Percentiles rank a stretch among this genome's conserved stretches.
These are phyloP conservation scores for Epinotia demarniana DNA, from an alignment of 2,888 invertebrate species.

Conservation along the genomic window DNA sequence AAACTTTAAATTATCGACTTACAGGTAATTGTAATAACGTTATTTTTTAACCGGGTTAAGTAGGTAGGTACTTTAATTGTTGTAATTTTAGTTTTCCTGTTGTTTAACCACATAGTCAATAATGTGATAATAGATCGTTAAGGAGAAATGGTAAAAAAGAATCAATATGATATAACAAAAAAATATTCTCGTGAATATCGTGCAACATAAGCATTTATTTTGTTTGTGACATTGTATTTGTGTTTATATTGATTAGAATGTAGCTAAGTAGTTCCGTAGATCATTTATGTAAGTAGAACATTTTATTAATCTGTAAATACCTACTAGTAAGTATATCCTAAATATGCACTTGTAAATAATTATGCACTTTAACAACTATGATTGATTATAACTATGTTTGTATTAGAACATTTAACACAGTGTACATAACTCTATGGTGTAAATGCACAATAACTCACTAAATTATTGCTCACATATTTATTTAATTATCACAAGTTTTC, in stretches of 20 bases:
- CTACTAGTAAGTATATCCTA: constrained; percentile 1
- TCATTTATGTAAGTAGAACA: not conserved
- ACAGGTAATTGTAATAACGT: not conserved
- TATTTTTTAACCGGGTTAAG: not conserved
- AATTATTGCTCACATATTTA: constrained; percentile 1
- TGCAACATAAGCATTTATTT: not conserved
- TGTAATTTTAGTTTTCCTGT: not conserved
- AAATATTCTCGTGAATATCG: constrained; percentile 11
- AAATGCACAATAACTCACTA: not conserved
- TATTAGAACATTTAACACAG: not conserved
- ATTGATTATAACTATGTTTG: too few species aligned
- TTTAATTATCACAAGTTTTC: constrained; percentile 8
- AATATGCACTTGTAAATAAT: constrained; percentile 22
- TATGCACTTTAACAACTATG: constrained; percentile 17
- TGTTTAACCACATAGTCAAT: constrained; percentile 36
- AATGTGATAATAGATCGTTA: constrained; percentile 37
- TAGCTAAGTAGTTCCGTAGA: not conserved
- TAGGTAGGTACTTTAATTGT: not conserved
- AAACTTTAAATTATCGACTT: not conserved
- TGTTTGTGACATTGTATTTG: not conserved
- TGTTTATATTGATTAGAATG: not conserved
- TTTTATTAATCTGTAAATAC: constrained; percentile 17
- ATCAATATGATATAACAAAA: not conserved
- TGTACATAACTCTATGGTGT: not conserved
- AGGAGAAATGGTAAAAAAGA: not conserved